phyloP scores from a whole-genome alignment of 2,888 invertebrate species.

The Ditula angustiorana region DNA sequence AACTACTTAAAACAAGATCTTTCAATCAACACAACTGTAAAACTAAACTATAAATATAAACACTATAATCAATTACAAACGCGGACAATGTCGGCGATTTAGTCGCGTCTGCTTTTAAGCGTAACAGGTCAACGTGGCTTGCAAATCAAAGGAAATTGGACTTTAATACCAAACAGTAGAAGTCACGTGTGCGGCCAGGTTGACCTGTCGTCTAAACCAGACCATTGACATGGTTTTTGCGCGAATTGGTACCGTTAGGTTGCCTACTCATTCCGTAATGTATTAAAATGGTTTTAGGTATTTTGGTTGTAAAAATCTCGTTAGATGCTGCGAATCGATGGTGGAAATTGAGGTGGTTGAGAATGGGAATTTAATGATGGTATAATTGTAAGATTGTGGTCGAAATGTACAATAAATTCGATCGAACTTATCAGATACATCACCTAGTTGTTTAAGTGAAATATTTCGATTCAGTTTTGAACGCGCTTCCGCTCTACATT shows the following conservation, averaged over 20 bases:
- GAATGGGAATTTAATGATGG: too few relatives aligned
- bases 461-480: too few relatives aligned
- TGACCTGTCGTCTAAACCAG: conserved; percentile 14
- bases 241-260: conserved; percentile 31
- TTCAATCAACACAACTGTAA: conserved; percentile 18
- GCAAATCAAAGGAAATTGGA: background rate
- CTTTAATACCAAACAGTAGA: background rate
- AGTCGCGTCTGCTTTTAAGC: conserved; percentile 17
- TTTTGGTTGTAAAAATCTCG: conserved; percentile 17
- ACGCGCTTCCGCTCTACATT: too few relatives aligned
- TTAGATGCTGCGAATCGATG: background rate
- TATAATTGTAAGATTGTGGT: too few relatives aligned
- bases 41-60: conserved; percentile 20
- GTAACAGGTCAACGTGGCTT: background rate
- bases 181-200: background rate
- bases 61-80: conserved; percentile 31
- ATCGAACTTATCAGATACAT: too few relatives aligned
- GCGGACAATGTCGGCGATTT: conserved; percentile 16
- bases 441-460: too few relatives aligned
- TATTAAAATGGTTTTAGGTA: conserved; percentile 29
- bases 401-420: too few relatives aligned
- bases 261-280: conserved; percentile 29
- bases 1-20: background rate
- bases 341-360: too few relatives aligned
- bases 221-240: conserved; percentile 38